These are phyloP conservation scores for Neodiprion lecontei DNA, from an alignment of 1,140 invertebrate genomes.

Conservation along the genomic window DNA sequence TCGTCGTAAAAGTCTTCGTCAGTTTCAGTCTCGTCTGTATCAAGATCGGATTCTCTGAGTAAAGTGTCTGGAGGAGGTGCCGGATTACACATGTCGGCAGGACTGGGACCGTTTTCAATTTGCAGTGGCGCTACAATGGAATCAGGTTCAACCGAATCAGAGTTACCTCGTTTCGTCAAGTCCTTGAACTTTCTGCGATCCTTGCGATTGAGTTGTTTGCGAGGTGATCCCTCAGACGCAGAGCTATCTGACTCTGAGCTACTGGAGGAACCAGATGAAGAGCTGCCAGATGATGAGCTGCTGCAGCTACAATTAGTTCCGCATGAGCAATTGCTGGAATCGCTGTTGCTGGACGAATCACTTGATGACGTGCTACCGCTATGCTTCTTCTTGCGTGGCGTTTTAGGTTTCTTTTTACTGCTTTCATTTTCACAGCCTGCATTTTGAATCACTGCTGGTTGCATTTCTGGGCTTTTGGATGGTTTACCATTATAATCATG, in stretches of 20 bases:
- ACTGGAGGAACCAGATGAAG: constrained; percentile 68
- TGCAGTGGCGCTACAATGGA: constrained; percentile 31
- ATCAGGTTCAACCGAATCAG: constrained; percentile 44
- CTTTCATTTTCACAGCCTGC: constrained; percentile 25
- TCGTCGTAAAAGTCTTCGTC: constrained; percentile 88
- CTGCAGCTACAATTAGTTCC: constrained; percentile 82
- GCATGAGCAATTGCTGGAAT: constrained; percentile 79
- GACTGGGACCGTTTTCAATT: constrained; percentile 23
- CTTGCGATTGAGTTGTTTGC: constrained; percentile 52
- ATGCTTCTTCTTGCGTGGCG: constrained; percentile 56
- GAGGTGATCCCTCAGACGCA: constrained; percentile 61
- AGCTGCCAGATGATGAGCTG: constrained; percentile 66
- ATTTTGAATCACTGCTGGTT: constrained; percentile 31
- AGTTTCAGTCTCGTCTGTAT: constrained; percentile 82
- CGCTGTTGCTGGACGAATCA: constrained; percentile 76
- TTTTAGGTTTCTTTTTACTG: constrained; percentile 51
- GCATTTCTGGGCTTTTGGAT: constrained; percentile 52
- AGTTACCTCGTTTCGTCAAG: constrained; percentile 30
- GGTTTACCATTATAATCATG: constrained; percentile 52
- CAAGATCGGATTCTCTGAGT: constrained; percentile 79
- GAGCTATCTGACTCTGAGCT: constrained; percentile 75
- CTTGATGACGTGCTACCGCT: constrained; percentile 66
- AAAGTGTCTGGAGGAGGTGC: neutral
- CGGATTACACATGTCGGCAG: constrained; percentile 24
- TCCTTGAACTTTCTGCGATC: constrained; percentile 52